Conservation (phyloP, 2,888 invertebrate genomes). For the Volucella bombylans region DNA sequence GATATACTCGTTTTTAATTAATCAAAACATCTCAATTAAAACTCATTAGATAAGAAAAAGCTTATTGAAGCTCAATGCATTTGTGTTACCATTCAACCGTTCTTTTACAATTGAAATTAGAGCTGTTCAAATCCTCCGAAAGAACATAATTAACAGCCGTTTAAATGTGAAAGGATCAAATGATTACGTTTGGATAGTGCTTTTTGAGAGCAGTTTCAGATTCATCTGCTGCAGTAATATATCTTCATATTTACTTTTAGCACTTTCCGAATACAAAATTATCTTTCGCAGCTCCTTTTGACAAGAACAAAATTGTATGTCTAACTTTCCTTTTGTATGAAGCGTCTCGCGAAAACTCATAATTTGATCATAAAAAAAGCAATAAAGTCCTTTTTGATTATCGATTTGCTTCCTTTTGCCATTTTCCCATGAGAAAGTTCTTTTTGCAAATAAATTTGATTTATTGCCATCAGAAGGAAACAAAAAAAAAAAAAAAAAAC, state of each 20-base stretch:
- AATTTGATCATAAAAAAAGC: constrained; percentile 41
- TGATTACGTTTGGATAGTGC: constrained; percentile 13
- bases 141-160: constrained; percentile 26
- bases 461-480: constrained; percentile 43
- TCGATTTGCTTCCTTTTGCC: constrained; percentile 40
- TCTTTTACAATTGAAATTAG: not conserved
- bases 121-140: constrained; percentile 25
- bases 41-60: too few relatives aligned
- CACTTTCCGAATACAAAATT: constrained; percentile 1
- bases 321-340: constrained; percentile 34
- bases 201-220: constrained; percentile 5
- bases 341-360: constrained; percentile 28
- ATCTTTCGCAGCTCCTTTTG: not conserved
- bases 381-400: constrained; percentile 48
- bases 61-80: not conserved
- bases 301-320: constrained; percentile 37
- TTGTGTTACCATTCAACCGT: constrained; percentile 15
- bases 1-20: too few relatives aligned
- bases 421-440: constrained; percentile 29
- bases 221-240: not conserved
- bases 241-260: constrained; percentile 10
- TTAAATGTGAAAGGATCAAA: constrained; percentile 34
- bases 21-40: too few relatives aligned
- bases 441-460: constrained; percentile 41
- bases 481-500: not conserved